phyloP scores from a whole-genome alignment of 2,797 vertebrate genomes.

The Lemur catta region DNA sequence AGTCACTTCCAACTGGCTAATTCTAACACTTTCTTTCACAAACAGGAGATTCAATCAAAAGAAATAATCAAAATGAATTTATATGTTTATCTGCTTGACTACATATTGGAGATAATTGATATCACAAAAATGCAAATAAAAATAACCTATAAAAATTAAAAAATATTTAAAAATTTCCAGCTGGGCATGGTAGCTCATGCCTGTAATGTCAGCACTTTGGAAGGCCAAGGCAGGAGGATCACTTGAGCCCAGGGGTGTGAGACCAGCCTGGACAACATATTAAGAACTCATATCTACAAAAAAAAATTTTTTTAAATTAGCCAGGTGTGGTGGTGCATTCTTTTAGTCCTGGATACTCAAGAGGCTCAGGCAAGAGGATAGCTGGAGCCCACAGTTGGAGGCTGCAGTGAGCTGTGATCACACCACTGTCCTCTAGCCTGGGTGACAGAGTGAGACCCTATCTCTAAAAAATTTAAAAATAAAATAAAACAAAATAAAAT shows the following conservation, averaged over 20 bases:
- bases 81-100: neutral
- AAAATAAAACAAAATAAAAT: neutral
- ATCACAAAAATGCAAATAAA: neutral
- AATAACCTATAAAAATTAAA: neutral
- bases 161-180: neutral
- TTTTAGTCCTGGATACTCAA: neutral
- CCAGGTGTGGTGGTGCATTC: neutral
- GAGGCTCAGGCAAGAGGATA: neutral
- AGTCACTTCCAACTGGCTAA: neutral
- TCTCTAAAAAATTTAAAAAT: neutral
- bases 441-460: neutral
- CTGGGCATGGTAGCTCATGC: neutral
- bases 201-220: neutral
- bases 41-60: neutral
- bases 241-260: neutral
- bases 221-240: neutral
- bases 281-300: neutral
- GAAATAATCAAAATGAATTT: neutral
- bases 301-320: neutral
- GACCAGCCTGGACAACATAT: neutral
- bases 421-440: neutral
- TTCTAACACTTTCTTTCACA: neutral
- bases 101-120: neutral
- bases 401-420: neutral
- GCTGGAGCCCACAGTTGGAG: neutral